Base-by-base conservation (phyloP, 2,888 invertebrate genomes). In the Parapristionchus giblindavisi region DNA sequence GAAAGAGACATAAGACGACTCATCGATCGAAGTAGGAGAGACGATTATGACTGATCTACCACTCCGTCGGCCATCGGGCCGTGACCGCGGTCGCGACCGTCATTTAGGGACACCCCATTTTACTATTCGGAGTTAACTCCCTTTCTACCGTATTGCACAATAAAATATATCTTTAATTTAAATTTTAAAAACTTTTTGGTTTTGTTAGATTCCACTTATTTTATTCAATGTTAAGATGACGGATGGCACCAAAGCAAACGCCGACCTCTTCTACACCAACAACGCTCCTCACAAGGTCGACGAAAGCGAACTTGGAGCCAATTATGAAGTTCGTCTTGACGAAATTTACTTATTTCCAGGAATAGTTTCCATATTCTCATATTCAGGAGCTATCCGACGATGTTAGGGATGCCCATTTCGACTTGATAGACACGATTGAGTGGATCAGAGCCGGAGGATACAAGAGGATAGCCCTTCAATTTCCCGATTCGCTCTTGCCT, bases 391-490 rank as follows among this genome's bases (percentile, higher is more conserved):
- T 66, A 5, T 34, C 48, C 51, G 66, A 66, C 38, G 34, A 32
- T 3, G 51, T 51, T 1, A 32, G 66, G 1, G 32, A 14, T 27
- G 51, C 32, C 32, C 66, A 66, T 38, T 86, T 87, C 72, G 85
- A 86, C 58, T 68, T 85, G 3, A 76, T 77, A 0, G 56, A 76
- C 1, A 78, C 80, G 3, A 60, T 81, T 1, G 75, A 77, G 60
- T 86, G 86, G 86, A 83, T 86, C 17, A 76, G 68, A 43, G 54
- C 27, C 29, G 32, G 32, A 29, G 65, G 68, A 3, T 84, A 77
- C 61, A 60, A 68, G 43, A 76, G 85, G 32, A 77, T 84, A 17
- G 86, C 85, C n/a, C 78, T 87, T 2, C 86, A 87, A 73, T 81
- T 87, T 24, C 87, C 87, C 1, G 87, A 87, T 71, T 52, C 77